These are phyloP conservation scores for Megalops cyprinoides DNA, from an alignment of 2,797 vertebrate genomes.

Conservation along the genomic window DNA sequence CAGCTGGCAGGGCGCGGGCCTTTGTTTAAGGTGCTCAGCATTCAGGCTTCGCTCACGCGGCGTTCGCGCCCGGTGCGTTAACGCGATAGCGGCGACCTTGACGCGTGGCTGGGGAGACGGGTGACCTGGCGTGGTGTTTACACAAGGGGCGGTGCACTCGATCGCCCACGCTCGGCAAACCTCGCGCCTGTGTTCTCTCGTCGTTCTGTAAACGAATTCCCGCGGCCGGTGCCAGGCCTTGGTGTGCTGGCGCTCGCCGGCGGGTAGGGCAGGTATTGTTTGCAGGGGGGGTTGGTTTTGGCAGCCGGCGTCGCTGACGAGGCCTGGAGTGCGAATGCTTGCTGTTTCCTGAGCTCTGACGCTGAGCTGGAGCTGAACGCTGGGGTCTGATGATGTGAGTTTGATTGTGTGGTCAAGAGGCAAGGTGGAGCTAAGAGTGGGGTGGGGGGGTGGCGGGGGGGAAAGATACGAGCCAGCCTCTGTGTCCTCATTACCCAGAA, in stretches of 20 bases:
- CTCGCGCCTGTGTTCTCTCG: too few relatives aligned
- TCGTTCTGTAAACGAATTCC: not conserved
- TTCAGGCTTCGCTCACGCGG: conserved; percentile 58
- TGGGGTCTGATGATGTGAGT: not conserved
- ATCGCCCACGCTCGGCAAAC: too few relatives aligned
- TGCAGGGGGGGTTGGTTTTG: not conserved
- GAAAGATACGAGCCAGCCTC: too few relatives aligned
- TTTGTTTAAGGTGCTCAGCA: conserved; percentile 68
- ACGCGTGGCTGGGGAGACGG: conserved; percentile 50
- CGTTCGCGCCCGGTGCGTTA: conserved; percentile 37
- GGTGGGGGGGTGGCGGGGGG: too few relatives aligned
- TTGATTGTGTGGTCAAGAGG: not conserved
- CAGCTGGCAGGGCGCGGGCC: conserved; percentile 71
- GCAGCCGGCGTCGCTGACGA: too few relatives aligned
- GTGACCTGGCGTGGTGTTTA: not conserved
- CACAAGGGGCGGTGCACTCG: not conserved
- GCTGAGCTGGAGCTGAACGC: not conserved
- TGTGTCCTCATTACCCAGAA: not conserved
- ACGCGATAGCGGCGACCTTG: conserved; percentile 58
- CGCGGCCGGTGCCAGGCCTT: not conserved
- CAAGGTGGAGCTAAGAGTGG: not conserved
- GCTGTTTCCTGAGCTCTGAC: too few relatives aligned
- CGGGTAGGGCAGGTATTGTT: not conserved
- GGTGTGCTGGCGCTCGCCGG: not conserved
- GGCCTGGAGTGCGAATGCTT: too few relatives aligned